phyloP scores from a whole-genome alignment of 2,888 invertebrate genomes.

The Shargacucullia verbasci region DNA sequence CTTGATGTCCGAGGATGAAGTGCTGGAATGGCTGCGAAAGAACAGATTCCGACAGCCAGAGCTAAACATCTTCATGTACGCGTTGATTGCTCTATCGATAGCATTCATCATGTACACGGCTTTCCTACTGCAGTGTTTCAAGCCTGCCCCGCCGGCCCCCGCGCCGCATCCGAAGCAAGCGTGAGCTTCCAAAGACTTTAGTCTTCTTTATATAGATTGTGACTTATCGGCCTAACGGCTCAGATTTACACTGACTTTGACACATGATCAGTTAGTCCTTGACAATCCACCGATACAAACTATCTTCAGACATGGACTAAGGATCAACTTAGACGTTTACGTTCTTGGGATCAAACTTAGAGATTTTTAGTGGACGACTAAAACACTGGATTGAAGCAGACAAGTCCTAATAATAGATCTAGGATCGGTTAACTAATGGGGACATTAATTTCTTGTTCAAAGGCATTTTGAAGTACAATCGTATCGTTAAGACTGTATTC shows the following conservation, averaged over 20 bases:
- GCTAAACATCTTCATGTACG: slow-evolving; percentile 98
- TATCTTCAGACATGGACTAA: slow-evolving; percentile 57
- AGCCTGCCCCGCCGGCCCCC: slow-evolving; percentile 91
- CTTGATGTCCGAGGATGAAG: slow-evolving; percentile 94
- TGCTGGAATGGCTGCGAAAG: slow-evolving; percentile 97
- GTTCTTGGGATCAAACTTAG: slow-evolving; percentile 85
- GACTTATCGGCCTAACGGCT: slow-evolving; percentile 61
- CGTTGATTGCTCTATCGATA: slow-evolving; percentile 94
- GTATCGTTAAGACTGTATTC: slow-evolving; percentile 76
- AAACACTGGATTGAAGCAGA: slow-evolving; percentile 64
- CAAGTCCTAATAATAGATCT: slow-evolving; percentile 53
- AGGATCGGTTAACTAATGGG: slow-evolving; percentile 34
- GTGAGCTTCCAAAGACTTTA: slow-evolving; percentile 76
- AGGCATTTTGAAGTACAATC: slow-evolving; percentile 72
- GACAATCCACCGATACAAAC: slow-evolving; percentile 63
- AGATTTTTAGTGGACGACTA: slow-evolving; percentile 57
- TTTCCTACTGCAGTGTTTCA: slow-evolving; percentile 97
- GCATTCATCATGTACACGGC: slow-evolving; percentile 97
- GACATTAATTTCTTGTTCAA: slow-evolving; percentile 50
- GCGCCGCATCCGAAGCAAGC: slow-evolving; percentile 91
- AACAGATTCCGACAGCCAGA: slow-evolving; percentile 98
- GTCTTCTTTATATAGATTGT: slow-evolving; percentile 58
- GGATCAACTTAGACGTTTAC: slow-evolving; percentile 68
- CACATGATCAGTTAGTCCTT: slow-evolving; percentile 63
- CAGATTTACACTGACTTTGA: slow-evolving; percentile 55